Evolutionary conservation across 2,797 vertebrate species (phyloP).

Genomic region (Microcaecilia unicolor): DNA sequence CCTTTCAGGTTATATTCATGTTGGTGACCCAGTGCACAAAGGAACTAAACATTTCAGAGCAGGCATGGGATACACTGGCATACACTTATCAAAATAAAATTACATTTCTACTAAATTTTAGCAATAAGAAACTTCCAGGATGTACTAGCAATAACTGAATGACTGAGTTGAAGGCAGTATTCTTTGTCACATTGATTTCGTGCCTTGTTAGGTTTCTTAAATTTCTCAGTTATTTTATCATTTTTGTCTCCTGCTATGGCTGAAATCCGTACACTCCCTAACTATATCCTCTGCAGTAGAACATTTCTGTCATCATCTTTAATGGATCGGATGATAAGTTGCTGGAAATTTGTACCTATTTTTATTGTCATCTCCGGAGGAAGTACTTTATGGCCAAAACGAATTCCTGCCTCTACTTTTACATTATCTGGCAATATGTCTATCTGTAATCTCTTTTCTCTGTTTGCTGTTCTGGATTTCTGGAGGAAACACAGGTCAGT

Average conservation of each 20-base stretch:
- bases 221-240: too few species aligned
- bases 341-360: constrained; percentile 43
- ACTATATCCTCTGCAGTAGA: neutral
- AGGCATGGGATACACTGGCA: too few species aligned
- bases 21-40: too few species aligned
- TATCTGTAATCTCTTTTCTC: constrained; percentile 29
- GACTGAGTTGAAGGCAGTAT: too few species aligned
- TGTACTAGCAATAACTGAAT: too few species aligned
- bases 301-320: constrained; percentile 27
- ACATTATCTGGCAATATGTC: constrained; percentile 18
- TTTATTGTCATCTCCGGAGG: constrained; percentile 30
- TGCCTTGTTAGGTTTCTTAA: too few species aligned
- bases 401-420: constrained; percentile 29
- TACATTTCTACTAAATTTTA: too few species aligned
- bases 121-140: too few species aligned
- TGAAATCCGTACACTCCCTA: constrained; percentile 19
- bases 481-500: constrained; percentile 38
- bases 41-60: too few species aligned
- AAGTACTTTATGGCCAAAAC: constrained; percentile 31
- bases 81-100: too few species aligned
- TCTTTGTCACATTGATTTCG: neutral
- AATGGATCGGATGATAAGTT: constrained; percentile 30
- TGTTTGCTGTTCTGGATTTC: constrained; percentile 36
- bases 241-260: neutral
- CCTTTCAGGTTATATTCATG: too few species aligned